Conservation (phyloP, 2,888 invertebrate species). For the Rhingia campestris region DNA sequence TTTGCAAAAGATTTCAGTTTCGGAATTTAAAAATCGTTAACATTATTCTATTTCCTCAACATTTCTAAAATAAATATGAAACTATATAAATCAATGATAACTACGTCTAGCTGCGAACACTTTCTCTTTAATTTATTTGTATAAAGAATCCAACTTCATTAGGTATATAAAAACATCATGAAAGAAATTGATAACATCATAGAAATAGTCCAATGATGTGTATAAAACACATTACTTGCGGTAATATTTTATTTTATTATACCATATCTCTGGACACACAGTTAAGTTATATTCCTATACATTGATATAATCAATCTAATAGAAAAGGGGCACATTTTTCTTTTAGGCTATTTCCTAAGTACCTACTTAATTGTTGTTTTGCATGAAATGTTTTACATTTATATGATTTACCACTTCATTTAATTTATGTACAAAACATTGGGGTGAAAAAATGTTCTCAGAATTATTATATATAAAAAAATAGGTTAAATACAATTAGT, state of each 20-base stretch:
- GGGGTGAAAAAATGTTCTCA: not conserved
- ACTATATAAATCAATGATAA: too few relatives aligned
- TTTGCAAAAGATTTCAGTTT: too few relatives aligned
- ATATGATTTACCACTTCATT: slow-evolving; percentile 24
- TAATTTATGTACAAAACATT: not conserved
- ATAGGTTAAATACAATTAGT: slow-evolving; percentile 12
- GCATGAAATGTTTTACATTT: slow-evolving; percentile 30
- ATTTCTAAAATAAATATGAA: too few relatives aligned
- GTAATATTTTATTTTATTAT: too few relatives aligned
- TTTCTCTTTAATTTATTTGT: too few relatives aligned
- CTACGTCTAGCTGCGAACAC: too few relatives aligned
- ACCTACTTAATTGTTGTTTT: slow-evolving; percentile 38
- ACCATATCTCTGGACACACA: too few relatives aligned
- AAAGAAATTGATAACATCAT: slow-evolving; percentile 16
- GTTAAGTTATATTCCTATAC: not conserved
- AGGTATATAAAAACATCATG: not conserved
- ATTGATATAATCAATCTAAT: slow-evolving; percentile 29
- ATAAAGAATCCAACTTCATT: too few relatives aligned
- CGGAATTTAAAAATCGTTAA: too few relatives aligned
- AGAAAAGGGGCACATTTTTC: not conserved
- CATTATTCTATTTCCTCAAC: too few relatives aligned
- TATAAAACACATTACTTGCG: not conserved
- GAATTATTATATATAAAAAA: slow-evolving; percentile 5
- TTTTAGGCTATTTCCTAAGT: slow-evolving; percentile 9
- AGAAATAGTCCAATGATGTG: slow-evolving; percentile 17